Conservation (phyloP, 1,140 invertebrate genomes). For the Drosophila triauraria region DNA sequence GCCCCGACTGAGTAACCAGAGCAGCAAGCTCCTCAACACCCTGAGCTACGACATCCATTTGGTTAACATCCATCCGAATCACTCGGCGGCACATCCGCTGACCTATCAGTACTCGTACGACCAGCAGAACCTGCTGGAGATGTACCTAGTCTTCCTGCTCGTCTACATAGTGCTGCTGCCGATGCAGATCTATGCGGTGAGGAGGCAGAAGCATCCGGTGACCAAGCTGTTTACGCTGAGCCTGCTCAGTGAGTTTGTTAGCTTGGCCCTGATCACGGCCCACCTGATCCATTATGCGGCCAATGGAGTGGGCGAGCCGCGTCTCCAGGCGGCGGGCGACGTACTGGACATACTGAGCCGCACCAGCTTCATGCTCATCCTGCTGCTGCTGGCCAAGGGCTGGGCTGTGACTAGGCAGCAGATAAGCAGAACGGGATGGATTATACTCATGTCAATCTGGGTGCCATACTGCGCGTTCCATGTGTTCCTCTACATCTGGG, state of each 20-base stretch:
- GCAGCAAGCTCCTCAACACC: constrained; percentile 75
- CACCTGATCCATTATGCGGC: constrained; percentile 95
- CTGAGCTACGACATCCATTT: constrained; percentile 97
- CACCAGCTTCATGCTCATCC: constrained; percentile 97
- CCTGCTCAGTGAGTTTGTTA: constrained; percentile 93
- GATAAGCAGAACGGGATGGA: constrained; percentile 90
- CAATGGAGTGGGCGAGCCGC: constrained; percentile 94
- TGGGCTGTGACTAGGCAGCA: constrained; percentile 97
- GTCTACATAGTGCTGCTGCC: constrained; percentile 95
- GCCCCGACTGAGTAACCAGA: constrained; percentile 67
- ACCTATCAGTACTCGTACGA: constrained; percentile 99
- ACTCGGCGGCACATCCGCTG: constrained; percentile 92
- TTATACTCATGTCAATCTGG: constrained; percentile 95
- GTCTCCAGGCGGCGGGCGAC: constrained; percentile 93
- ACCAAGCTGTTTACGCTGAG: constrained; percentile 96
- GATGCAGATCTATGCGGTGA: constrained; percentile 95
- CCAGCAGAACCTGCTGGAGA: constrained; percentile 95
- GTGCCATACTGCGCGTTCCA: constrained; percentile 95
- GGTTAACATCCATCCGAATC: constrained; percentile 97
- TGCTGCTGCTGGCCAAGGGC: constrained; percentile 97
- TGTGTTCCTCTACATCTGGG: constrained; percentile 97
- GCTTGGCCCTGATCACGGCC: constrained; percentile 93
- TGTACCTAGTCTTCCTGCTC: constrained; percentile 95
- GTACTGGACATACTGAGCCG: constrained; percentile 95
- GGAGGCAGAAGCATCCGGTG: constrained; percentile 94